Evolutionary conservation across 2,888 invertebrate genomes (phyloP).

Genomic region (Sinodicranocentrus sp.): DNA sequence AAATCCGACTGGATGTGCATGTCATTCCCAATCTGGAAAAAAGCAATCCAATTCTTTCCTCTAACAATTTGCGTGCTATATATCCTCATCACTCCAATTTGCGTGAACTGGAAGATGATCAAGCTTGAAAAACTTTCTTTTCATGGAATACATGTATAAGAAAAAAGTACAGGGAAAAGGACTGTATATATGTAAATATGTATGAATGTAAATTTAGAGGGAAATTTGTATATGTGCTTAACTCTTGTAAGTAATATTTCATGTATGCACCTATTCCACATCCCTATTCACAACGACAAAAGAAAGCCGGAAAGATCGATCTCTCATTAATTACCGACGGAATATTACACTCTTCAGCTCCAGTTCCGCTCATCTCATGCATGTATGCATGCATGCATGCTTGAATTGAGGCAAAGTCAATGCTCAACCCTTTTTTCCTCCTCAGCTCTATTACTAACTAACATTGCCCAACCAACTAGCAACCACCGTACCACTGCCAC

Average conservation of each 20-base stretch:
- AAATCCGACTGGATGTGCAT: too few species aligned
- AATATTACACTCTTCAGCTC: constrained; percentile 75
- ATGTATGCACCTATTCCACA: constrained; percentile 9
- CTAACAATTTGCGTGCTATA: too few species aligned
- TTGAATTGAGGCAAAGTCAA: constrained; percentile 51
- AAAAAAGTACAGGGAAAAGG: too few species aligned
- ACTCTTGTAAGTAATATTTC: too few species aligned
- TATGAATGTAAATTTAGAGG: too few species aligned
- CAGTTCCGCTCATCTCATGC: constrained; percentile 69
- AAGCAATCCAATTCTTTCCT: constrained; percentile 49
- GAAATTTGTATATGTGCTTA: too few species aligned
- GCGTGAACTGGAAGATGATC: constrained; percentile 48
- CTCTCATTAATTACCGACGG: constrained; percentile 75
- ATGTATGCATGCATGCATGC: constrained; percentile 60
- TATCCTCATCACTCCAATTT: constrained; percentile 33
- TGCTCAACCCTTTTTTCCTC: constrained; percentile 51
- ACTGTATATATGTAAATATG: too few species aligned
- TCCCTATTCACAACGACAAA: constrained; percentile 59
- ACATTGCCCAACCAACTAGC: too few species aligned
- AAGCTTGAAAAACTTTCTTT: constrained; percentile 32
- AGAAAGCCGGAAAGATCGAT: constrained; percentile 75
- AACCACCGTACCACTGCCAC: not conserved
- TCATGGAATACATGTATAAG: constrained; percentile 19
- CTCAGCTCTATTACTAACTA: constrained; percentile 22
- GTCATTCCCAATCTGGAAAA: not conserved